A percentile compares a stretch with the other conserved stretches of the same genome.
These are phyloP conservation scores for Lacerta agilis DNA, from an alignment of 2,797 vertebrate species.

Conservation along the genomic window DNA sequence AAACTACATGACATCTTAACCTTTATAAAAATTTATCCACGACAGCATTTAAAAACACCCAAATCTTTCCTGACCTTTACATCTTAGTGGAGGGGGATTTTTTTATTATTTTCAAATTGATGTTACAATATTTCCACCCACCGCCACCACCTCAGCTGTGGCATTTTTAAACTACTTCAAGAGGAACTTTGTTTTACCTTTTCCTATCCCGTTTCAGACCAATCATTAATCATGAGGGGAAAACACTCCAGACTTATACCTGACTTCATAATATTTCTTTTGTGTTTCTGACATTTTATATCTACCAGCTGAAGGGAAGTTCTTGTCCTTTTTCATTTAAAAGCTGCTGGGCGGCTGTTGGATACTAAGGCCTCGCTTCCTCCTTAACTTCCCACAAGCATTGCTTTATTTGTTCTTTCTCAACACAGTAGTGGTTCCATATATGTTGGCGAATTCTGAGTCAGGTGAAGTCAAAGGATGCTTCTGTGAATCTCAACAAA, in stretches of 20 bases:
- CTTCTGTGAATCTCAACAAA: not conserved
- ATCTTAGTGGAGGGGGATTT: constrained; percentile 77
- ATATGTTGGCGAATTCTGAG: rapidly evolving
- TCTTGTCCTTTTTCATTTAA: constrained; percentile 72
- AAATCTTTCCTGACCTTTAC: constrained; percentile 89
- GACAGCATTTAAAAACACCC: constrained; percentile 89
- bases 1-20: constrained; percentile 88
- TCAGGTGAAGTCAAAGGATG: not conserved
- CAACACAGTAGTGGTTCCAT: not conserved
- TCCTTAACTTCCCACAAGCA: constrained; percentile 25
- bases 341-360: constrained; percentile 65
- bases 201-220: constrained; percentile 75
- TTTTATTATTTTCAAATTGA: constrained; percentile 81
- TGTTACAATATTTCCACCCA: constrained; percentile 79
- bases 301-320: constrained; percentile 71
- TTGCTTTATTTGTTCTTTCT: not conserved
- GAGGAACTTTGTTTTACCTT: constrained; percentile 77
- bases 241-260: constrained; percentile 70
- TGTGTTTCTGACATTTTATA: constrained; percentile 81
- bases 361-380: constrained; percentile 50
- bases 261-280: constrained; percentile 80
- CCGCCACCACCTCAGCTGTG: constrained; percentile 72
- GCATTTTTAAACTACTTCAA: constrained; percentile 84
- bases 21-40: constrained; percentile 85
- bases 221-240: constrained; percentile 82